Evolutionary conservation across 2,888 invertebrate species (phyloP).

Genomic region (Noctua janthina): DNA sequence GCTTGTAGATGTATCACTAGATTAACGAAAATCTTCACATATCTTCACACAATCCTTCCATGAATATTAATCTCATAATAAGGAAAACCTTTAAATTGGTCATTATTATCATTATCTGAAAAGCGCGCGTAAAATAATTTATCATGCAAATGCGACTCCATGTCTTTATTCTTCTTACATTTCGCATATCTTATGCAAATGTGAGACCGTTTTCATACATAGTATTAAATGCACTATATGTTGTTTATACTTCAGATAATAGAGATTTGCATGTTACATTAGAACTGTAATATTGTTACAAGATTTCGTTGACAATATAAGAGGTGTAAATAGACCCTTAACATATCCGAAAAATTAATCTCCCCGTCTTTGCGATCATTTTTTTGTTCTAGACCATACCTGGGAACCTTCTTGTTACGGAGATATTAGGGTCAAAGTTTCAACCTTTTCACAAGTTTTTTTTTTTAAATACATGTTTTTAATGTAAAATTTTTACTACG

Average conservation of each 20-base stretch:
- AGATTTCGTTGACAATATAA: slow-evolving; percentile 32
- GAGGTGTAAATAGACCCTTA: too few species aligned
- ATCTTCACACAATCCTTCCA: background rate
- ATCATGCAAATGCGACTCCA: slow-evolving; percentile 47
- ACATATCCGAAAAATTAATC: too few species aligned
- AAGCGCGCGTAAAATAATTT: slow-evolving; percentile 35
- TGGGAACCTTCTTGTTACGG: too few species aligned
- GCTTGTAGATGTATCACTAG: background rate
- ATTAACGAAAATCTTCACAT: background rate
- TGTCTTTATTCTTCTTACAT: slow-evolving; percentile 43
- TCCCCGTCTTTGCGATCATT: too few species aligned
- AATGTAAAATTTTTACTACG: too few species aligned
- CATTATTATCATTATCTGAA: slow-evolving; percentile 33
- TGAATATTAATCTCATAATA: slow-evolving; percentile 18
- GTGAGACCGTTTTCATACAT: slow-evolving; percentile 51
- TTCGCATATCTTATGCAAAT: slow-evolving; percentile 48
- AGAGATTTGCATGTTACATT: slow-evolving; percentile 62
- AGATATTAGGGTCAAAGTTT: too few species aligned
- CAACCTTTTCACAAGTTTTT: too few species aligned
- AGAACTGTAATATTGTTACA: slow-evolving; percentile 51
- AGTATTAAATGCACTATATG: slow-evolving; percentile 59
- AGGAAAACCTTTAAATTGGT: slow-evolving; percentile 20
- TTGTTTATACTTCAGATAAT: slow-evolving; percentile 55
- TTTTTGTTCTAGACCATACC: too few species aligned
- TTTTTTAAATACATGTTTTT: too few species aligned